Base-by-base conservation (phyloP, 2,797 vertebrate genomes). In the Chelonia mydas region DNA sequence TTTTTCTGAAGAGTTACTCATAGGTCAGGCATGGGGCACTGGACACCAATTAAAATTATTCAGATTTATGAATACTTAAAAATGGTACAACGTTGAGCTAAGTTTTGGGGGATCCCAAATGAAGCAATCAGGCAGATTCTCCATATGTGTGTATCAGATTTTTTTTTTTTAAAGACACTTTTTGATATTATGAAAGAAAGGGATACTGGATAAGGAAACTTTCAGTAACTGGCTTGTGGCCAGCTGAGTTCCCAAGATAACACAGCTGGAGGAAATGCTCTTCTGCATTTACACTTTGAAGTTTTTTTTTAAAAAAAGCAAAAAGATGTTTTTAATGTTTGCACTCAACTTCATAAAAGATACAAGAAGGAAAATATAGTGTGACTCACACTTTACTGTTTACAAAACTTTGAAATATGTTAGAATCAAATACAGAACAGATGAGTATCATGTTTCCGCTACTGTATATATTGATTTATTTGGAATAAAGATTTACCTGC, bases 401-500 rank as follows among this genome's bases (percentile, higher is more conserved):
- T 97, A 97, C 96, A 97, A 85, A 92, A 96, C 61, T 96, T 92
- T 83, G 83, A 85, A 94, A 96, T 97, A 96, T 80, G 77, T 80
- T 96, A 89, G 94, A 96, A 94, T 87, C 80, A 88, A 87, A 92
- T 84, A 94, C 90, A 77, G 84, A 94, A 49, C 89, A 93, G 88
- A 77, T 78, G 31, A 77, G 6, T 89, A 92, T 86, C 93, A 28
- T 57, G 57, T 94, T 96, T 94, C 90, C 83, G 83, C 68, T 86
- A 79, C 50, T 97, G 87, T 96, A 87, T 72, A 88, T 28, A 80
- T 54, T 65, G 49, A 96, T 96, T 87, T 87, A 91, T 81, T 93
- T 82, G 72, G 94, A 98, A 97, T 98, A 97, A 98, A 97, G 89
- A 5, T 86, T 81, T 87, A 94, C 31, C 81, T 86, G 57, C 86